Evolutionary conservation across 2,888 invertebrate species (phyloP).

Genomic region (Hermaeophaga mercurialis): DNA sequence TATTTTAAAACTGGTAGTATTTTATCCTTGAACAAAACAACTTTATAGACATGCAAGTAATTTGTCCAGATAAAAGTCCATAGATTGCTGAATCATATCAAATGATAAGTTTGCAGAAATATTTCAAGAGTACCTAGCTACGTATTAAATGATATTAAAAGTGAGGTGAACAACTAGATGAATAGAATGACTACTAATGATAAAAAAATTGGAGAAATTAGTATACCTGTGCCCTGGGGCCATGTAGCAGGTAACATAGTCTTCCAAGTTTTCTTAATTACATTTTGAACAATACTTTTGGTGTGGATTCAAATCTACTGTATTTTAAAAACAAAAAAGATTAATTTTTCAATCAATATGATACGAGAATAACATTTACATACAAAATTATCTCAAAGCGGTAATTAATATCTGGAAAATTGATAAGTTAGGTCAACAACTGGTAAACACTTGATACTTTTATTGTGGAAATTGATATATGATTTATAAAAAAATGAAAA

Average conservation of each 20-base stretch:
- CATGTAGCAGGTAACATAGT: constrained; percentile 39
- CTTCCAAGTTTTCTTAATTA: constrained; percentile 1
- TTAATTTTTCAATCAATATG: constrained; percentile 2
- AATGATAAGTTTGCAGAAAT: too few species aligned
- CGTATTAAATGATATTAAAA: too few species aligned
- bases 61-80: not conserved
- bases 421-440: constrained; percentile 22
- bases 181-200: constrained; percentile 4
- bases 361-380: constrained; percentile 3
- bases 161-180: not conserved
- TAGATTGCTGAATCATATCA: not conserved
- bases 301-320: too few species aligned
- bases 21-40: too few species aligned
- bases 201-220: constrained; percentile 35
- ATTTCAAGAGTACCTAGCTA: too few species aligned
- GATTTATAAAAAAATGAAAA: too few species aligned
- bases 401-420: constrained; percentile 15
- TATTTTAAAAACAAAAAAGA: not conserved
- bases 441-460: constrained; percentile 15
- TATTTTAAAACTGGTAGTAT: too few species aligned
- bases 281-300: constrained; percentile 4
- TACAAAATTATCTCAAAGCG: constrained; percentile 8
- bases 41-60: too few species aligned
- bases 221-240: constrained; percentile 46
- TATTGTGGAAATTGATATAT: not conserved